Percentiles rank a stretch among this genome's conserved stretches.
These are phyloP conservation scores for Zaprionus obscuricornis DNA, from an alignment of 2,888 invertebrate genomes.

Conservation along the genomic window DNA sequence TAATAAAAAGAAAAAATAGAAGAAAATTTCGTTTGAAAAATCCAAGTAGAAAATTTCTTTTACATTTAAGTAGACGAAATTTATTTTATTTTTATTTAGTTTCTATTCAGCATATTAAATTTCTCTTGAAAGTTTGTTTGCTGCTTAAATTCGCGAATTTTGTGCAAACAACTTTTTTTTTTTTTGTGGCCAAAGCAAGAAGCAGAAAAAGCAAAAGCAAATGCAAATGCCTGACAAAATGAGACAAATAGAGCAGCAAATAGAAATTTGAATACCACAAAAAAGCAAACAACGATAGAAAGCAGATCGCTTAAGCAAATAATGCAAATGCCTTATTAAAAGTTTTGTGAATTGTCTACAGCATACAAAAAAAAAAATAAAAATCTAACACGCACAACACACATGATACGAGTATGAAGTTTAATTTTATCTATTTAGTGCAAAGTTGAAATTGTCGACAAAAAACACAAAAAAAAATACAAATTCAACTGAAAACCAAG, in stretches of 20 bases:
- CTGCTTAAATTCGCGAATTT: constrained; percentile 20
- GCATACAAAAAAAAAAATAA: neutral
- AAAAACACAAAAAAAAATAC: too few relatives aligned
- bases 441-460: constrained; percentile 21
- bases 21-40: too few relatives aligned
- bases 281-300: constrained; percentile 16
- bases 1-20: constrained; percentile 9
- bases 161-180: constrained; percentile 31
- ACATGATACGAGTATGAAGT: too few relatives aligned
- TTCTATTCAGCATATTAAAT: neutral
- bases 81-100: too few relatives aligned
- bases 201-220: too few relatives aligned
- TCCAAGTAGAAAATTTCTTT: too few relatives aligned
- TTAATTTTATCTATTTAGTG: too few relatives aligned
- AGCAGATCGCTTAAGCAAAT: constrained; percentile 22
- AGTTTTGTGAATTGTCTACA: constrained; percentile 25
- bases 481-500: constrained; percentile 5
- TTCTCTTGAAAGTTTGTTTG: too few relatives aligned
- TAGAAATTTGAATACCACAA: constrained; percentile 24
- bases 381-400: constrained; percentile 1
- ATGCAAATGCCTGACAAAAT: constrained; percentile 21
- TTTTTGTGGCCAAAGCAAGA: constrained; percentile 13
- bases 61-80: neutral
- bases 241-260: constrained; percentile 11
- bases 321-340: constrained; percentile 52